Conservation (phyloP, 1,140 invertebrate genomes). For the Drosophila truncata region DNA sequence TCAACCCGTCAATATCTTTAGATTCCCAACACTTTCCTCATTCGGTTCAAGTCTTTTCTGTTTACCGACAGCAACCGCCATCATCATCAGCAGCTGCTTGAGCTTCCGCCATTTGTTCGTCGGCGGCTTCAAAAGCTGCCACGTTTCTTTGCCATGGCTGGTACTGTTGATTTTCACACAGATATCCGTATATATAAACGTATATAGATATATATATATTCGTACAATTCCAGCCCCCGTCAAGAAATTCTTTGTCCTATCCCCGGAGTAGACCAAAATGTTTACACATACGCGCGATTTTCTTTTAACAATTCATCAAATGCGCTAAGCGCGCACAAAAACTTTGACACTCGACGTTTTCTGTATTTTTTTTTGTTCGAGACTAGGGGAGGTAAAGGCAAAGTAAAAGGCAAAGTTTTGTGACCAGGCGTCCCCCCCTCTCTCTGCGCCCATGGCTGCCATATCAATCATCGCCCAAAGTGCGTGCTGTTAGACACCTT, state of each 20-base stretch:
- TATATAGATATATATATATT: constrained; percentile 1
- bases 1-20: constrained; percentile 22
- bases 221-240: constrained; percentile 11
- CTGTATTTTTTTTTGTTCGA: constrained; percentile 40
- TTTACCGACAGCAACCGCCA: constrained; percentile 48
- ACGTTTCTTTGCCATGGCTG: constrained; percentile 28
- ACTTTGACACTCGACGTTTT: constrained; percentile 78
- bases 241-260: constrained; percentile 41
- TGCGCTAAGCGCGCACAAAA: constrained; percentile 77
- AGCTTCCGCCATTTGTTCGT: constrained; percentile 52
- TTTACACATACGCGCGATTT: constrained; percentile 83
- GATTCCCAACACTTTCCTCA: neutral
- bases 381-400: neutral
- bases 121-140: constrained; percentile 48
- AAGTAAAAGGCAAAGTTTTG: constrained; percentile 52
- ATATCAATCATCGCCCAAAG: constrained; percentile 80
- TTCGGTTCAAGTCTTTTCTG: constrained; percentile 26
- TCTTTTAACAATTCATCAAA: constrained; percentile 83
- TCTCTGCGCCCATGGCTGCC: constrained; percentile 38
- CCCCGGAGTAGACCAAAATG: constrained; percentile 69
- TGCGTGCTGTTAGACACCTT: constrained; percentile 60
- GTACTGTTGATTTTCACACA: constrained; percentile 40
- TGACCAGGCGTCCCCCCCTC: constrained; percentile 24
- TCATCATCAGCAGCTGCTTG: constrained; percentile 54
- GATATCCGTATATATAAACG: constrained; percentile 9